These are phyloP conservation scores for Pangasius sanitwongsei DNA, from an alignment of 2,797 vertebrate species.

Conservation along the genomic window DNA sequence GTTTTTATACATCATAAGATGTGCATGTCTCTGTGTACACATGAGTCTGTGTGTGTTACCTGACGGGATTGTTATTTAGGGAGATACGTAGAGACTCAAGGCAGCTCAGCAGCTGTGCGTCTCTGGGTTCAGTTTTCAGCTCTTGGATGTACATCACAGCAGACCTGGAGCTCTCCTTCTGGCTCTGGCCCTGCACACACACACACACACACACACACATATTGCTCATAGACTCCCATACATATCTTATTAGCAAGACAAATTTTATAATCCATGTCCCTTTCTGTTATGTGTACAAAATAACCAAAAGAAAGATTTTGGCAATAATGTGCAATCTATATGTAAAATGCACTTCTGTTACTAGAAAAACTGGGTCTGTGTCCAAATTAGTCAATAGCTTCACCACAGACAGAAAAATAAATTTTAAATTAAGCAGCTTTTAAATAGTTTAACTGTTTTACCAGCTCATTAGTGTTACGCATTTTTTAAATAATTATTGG, in stretches of 20 bases:
- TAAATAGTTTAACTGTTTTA: slow-evolving; percentile 12
- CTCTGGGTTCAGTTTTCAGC: slow-evolving; percentile 79
- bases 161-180: slow-evolving; percentile 87
- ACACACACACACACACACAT: slow-evolving; percentile 17
- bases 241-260: not conserved
- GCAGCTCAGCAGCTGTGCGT: slow-evolving; percentile 79
- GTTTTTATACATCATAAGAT: not conserved
- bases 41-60: slow-evolving; percentile 67
- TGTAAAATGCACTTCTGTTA: not conserved
- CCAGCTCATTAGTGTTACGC: not conserved
- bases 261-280: not conserved
- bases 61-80: slow-evolving; percentile 93
- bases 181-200: slow-evolving; percentile 79
- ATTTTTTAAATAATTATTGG: not conserved
- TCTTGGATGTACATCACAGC: slow-evolving; percentile 90
- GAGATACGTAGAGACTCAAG: slow-evolving; percentile 90
- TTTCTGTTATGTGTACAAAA: not conserved
- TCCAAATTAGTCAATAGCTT: not conserved
- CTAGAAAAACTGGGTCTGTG: not conserved
- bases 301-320: not conserved
- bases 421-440: not conserved
- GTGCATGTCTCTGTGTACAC: not conserved
- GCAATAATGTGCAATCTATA: not conserved
- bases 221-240: not conserved
- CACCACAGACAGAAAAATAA: not conserved